Conservation (phyloP, 2,113 vertebrate species). For the Lanius ludovicianus region DNA sequence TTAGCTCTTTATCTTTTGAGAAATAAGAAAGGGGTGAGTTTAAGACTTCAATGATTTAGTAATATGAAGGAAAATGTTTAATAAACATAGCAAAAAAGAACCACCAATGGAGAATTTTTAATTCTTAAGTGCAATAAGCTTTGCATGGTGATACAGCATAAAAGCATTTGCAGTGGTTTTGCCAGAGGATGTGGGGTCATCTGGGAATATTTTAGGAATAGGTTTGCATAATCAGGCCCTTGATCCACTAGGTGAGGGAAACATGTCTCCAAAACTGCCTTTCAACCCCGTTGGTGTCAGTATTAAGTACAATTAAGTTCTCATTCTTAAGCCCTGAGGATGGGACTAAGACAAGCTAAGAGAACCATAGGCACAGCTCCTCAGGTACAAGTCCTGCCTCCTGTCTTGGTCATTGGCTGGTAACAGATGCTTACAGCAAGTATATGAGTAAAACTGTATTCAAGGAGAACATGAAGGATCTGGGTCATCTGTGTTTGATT, state of each 20-base stretch:
- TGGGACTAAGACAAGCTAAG: neutral
- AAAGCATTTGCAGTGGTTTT: neutral
- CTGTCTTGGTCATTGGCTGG: neutral
- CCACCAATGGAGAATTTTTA: neutral
- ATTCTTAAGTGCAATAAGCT: neutral
- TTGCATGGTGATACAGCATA: neutral
- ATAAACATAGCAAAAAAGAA: neutral
- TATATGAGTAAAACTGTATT: neutral
- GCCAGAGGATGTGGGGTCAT: neutral
- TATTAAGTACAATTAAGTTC: neutral
- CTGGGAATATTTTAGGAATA: neutral
- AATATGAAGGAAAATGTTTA: neutral
- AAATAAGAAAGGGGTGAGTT: neutral
- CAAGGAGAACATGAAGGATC: neutral
- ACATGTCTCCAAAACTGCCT: neutral
- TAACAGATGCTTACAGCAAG: neutral
- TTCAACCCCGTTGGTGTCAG: neutral
- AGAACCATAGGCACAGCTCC: neutral
- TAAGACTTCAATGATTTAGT: neutral
- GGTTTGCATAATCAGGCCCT: neutral
- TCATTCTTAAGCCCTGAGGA: neutral
- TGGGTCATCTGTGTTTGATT: neutral
- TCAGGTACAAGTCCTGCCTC: neutral
- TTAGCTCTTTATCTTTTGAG: neutral
- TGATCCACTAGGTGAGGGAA: neutral